Evolutionary conservation across 2,797 vertebrate genomes (phyloP).

Genomic region (Molossus molossus): DNA sequence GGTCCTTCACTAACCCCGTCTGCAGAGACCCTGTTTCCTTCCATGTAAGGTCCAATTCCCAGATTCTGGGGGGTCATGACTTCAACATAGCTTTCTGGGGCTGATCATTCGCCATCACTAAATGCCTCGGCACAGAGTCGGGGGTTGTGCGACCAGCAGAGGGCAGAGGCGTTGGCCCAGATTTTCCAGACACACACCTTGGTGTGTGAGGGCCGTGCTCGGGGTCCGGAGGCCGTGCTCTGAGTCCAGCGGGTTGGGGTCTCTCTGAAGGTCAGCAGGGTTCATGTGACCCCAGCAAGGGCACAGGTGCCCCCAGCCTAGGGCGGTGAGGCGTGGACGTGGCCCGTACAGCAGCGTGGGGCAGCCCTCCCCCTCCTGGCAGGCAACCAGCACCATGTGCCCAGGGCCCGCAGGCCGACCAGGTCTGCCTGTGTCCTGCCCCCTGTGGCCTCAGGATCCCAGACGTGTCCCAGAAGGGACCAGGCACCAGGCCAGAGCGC

Average conservation of each 20-base stretch:
- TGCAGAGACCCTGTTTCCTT: neutral
- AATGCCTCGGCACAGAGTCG: neutral
- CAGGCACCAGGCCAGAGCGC: neutral
- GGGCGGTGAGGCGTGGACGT: neutral
- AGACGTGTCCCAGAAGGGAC: neutral
- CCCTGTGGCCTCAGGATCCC: neutral
- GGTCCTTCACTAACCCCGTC: fast-evolving
- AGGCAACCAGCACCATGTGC: too few relatives aligned
- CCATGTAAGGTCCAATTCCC: fast-evolving
- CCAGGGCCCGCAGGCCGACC: too few relatives aligned
- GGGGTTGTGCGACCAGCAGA: fast-evolving
- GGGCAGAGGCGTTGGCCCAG: neutral
- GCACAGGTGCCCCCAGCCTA: fast-evolving
- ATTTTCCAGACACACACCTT: too few relatives aligned
- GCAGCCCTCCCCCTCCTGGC: neutral
- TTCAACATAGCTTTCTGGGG: fast-evolving
- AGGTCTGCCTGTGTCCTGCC: neutral
- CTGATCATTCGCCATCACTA: fast-evolving
- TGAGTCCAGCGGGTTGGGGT: fast-evolving
- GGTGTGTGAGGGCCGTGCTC: too few relatives aligned
- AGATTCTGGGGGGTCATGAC: neutral
- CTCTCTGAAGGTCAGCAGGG: too few relatives aligned
- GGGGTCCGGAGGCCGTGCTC: neutral
- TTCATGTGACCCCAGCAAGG: fast-evolving
- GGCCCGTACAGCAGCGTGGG: too few relatives aligned